Evolutionary conservation across 2,113 vertebrate species (phyloP).

Genomic region (Perca flavescens): DNA sequence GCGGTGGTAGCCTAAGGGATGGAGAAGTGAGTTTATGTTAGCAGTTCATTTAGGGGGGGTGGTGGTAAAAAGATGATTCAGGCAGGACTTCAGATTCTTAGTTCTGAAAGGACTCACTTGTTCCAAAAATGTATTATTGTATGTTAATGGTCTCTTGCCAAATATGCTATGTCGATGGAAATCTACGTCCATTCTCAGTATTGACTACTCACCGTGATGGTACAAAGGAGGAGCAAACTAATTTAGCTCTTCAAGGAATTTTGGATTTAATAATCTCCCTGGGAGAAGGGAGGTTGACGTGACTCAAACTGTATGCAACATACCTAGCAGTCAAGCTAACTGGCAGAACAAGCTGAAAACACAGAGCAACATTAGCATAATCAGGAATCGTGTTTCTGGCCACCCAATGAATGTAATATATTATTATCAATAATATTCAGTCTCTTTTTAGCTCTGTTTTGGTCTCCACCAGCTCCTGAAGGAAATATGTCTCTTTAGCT

Average conservation of each 20-base stretch:
- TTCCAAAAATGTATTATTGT: neutral
- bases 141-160: neutral
- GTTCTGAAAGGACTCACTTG: neutral
- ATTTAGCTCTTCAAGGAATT: neutral
- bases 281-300: neutral
- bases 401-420: no score
- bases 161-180: no score
- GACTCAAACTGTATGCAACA: neutral
- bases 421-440: no score
- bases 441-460: no score
- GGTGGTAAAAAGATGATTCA: neutral
- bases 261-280: conserved; percentile 2
- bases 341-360: no score
- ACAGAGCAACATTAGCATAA: neutral
- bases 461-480: no score
- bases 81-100: no score
- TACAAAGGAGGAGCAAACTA: neutral
- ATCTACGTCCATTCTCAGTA: neutral
- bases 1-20: no score
- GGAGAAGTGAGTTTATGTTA: no score
- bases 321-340: neutral
- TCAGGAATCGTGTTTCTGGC: no score
- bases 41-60: no score
- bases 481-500: no score
- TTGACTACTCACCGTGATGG: neutral